Conservation (phyloP, 2,797 vertebrate genomes). For the Catamblyrhynchus diadema region DNA sequence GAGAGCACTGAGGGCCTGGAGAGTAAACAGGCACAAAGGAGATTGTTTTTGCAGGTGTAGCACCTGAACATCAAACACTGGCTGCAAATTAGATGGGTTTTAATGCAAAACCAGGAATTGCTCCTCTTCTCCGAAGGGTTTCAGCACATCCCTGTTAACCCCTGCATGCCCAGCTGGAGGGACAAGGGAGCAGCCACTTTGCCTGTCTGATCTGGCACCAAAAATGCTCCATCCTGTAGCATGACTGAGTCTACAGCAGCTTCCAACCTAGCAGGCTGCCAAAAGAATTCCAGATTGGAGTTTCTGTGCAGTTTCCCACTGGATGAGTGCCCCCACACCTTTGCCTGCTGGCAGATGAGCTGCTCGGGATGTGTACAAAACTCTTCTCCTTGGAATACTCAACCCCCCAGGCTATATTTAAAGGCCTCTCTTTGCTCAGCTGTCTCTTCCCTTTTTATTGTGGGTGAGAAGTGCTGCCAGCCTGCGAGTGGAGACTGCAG, state of each 20-base stretch:
- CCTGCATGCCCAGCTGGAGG: not conserved
- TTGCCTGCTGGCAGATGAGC: not conserved
- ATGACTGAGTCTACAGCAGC: rapidly evolving
- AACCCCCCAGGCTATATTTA: not conserved
- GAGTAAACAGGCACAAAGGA: not conserved
- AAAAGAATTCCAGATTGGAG: not conserved
- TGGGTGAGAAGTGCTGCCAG: not conserved
- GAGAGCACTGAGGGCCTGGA: rapidly evolving
- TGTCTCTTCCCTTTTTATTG: not conserved
- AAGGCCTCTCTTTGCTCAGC: not conserved
- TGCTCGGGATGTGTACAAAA: not conserved
- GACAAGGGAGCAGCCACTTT: rapidly evolving
- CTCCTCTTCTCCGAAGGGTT: not conserved
- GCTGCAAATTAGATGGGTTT: not conserved
- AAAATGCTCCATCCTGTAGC: not conserved
- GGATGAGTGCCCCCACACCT: not conserved
- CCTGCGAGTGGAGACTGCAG: not conserved
- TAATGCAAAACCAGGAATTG: not conserved
- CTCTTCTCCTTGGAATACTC: not conserved
- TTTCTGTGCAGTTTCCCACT: not conserved
- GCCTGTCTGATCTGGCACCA: not conserved
- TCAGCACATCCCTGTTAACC: not conserved
- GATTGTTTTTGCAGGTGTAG: not conserved
- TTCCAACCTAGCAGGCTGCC: not conserved
- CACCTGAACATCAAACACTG: not conserved